phyloP scores from a whole-genome alignment of 2,888 invertebrate species.

The Zhuqinia jingwanae region DNA sequence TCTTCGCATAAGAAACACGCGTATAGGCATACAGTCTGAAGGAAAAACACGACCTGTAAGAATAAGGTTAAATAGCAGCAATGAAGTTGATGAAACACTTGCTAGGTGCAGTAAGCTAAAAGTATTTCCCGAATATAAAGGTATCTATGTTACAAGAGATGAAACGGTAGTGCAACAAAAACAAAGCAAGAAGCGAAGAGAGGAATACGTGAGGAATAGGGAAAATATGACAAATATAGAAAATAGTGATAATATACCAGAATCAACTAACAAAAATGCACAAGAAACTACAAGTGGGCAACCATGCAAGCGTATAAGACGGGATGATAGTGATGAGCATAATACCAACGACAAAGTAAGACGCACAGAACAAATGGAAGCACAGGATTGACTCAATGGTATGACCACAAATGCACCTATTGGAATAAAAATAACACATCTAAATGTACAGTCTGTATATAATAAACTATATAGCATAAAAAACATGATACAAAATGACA shows the following conservation, averaged over 20 bases:
- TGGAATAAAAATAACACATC: neutral
- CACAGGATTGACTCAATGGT: too few species aligned
- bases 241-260: too few species aligned
- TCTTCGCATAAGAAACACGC: neutral
- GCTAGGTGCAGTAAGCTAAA: neutral
- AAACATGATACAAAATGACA: neutral
- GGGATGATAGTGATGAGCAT: too few species aligned
- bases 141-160: neutral
- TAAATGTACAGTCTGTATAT: conserved; percentile 25
- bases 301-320: too few species aligned
- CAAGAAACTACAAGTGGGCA: too few species aligned
- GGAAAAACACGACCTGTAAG: neutral
- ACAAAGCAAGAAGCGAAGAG: neutral
- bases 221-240: too few species aligned
- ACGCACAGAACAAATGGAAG: too few species aligned
- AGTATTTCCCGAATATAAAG: too few species aligned
- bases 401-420: neutral
- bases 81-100: neutral
- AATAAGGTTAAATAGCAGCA: neutral
- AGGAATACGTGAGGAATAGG: neutral
- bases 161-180: neutral
- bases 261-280: too few species aligned
- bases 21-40: neutral
- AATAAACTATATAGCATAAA: neutral
- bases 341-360: too few species aligned